Base-by-base conservation (phyloP, 2,797 vertebrate genomes). In the Silurus aristotelis region DNA sequence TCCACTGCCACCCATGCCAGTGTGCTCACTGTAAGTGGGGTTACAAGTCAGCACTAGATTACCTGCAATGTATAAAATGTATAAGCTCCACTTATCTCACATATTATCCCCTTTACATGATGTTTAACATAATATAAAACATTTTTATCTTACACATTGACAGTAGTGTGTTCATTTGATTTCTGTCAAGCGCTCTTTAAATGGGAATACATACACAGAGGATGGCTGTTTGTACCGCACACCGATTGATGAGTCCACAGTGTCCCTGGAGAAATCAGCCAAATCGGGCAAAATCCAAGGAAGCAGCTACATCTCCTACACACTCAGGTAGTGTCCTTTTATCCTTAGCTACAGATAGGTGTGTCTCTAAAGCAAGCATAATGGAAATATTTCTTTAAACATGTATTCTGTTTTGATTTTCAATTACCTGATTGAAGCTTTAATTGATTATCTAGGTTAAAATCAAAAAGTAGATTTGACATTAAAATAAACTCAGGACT, bases 181-280 rank as follows among this genome's bases (percentile, higher is more conserved):
- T 60, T 48, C 87, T 84, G 82, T 68, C 7, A 87, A 97, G 97
- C 95, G 96, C 12, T 96, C 97, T 78, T 95, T 97, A 87, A 97
- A 97, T 90, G 96, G 95, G 71, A 96, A 96, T 89, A 94, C 94
- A 0, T 95, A 92, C 0, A 92, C 92, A 46, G 96, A 96, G 61
- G 96, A 96, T 38, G 94, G 95, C 0, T 93, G 93, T 84, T 89
- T 97, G 93, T 95, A 96, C 87, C 96, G 96, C 87, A 96, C 96
- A 0, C 92, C 93, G 0, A 90, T 97, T 60, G 96, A 96, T 82
- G 96, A 97, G 92, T 97, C 96, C 88, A 96, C 95, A 0, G 96
- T 95, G 77, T 97, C 97, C 0, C 92, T 97, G 89, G 95, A 97
- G 86, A 96, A 93, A 92, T 95, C 95, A 31, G 73, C 93, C 93